Evolutionary conservation across 23 tunicate genomes (phyloP), one percentile per base, ranked within the genome.

Genomic region (Aplidium turbinatum): DNA sequence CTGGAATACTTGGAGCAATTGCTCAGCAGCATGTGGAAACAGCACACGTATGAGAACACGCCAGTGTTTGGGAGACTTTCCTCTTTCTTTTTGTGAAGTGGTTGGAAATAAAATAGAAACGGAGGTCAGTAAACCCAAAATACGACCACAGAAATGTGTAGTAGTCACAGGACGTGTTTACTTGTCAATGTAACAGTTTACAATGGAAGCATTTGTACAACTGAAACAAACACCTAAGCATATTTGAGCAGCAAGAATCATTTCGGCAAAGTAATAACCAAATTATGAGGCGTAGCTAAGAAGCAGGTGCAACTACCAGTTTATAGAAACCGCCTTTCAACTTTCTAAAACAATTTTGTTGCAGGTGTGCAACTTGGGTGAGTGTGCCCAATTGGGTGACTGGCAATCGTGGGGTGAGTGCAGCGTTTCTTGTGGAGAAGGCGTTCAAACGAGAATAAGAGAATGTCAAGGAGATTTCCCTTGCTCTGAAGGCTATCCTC

Each of bases 1-100:
- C 34, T 88, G 96, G 96, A 23, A 60, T 25, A 24, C 25, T 35
- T 88, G 96, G 96, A 24, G 78, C n/a, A 23, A 11, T 27, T 88
- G 96, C 52, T 69, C 86, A n/a, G 18, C 34, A 27, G 36, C 82
- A 18, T 88, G 96, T 58, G 57, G 61, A 26, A 33, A 34, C 38
- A 84, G 92, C 75, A 34, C 56, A 7, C 47, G 80, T 52, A 19
- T 25, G 27, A 54, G 90, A 53, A 54, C 77, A 28, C 75, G 90
- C 20, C 40, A 54, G 1, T 84, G 90, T 31, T 26, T 83, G 16
- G 90, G 82, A 19, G 90, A 84, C 53, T 84, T 84, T 32, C 57
- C 90, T 34, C 22, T 57, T 36, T 26, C 57, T 54, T 58, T 57
- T 57, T 75, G 80, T 55, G 23, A n/a, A n/a, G 50, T 9, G 50